Percentiles rank a stretch among this genome's conserved stretches.
phyloP scores from a whole-genome alignment of 2,113 vertebrate species.

The Oncorhynchus masou region DNA sequence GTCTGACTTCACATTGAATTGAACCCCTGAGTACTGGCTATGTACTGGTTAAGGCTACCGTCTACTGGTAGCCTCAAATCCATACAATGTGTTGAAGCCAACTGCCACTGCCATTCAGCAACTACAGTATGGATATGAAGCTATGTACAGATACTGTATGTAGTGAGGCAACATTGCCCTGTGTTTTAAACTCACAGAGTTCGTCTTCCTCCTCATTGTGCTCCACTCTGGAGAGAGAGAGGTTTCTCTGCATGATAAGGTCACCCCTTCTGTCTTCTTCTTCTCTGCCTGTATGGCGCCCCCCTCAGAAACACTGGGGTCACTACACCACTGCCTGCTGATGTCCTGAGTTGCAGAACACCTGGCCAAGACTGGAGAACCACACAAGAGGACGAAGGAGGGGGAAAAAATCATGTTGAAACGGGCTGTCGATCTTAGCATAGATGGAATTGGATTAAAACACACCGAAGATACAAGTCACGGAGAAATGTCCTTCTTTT shows the following conservation, averaged over 20 bases:
- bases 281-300: conserved; percentile 22
- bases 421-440: not conserved
- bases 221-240: conserved; percentile 72
- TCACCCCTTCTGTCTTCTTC: not conserved
- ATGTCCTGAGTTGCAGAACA: conserved; percentile 71
- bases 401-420: not conserved
- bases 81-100: no score
- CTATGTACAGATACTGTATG: not conserved
- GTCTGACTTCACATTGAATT: no score
- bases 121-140: no score
- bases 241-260: conserved; percentile 44
- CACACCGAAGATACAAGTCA: no score
- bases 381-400: not conserved
- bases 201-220: conserved; percentile 67
- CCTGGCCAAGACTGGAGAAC: conserved; percentile 53
- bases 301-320: conserved; percentile 33
- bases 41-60: no score
- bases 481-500: no score
- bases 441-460: no score
- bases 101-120: no score
- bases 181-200: conserved; percentile 54
- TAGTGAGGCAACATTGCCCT: not conserved
- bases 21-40: no score
- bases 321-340: conserved; percentile 56
- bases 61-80: no score